Percentiles rank a stretch among this genome's conserved stretches.
Conservation (phyloP, 2,113 vertebrate genomes). For the Pogonocichla stellata region DNA sequence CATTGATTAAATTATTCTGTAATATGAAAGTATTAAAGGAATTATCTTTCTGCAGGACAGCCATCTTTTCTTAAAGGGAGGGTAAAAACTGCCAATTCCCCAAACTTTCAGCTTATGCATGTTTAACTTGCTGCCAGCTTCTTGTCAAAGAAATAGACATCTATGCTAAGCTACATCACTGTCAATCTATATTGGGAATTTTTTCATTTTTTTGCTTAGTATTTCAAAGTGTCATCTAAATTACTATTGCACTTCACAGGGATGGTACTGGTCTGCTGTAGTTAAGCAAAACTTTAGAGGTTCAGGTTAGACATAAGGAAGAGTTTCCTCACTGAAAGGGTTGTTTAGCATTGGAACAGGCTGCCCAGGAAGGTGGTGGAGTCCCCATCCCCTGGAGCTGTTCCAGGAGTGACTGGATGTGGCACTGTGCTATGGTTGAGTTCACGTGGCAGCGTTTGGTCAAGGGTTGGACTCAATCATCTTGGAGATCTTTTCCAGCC, state of each 20-base stretch:
- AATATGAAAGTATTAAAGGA: not conserved
- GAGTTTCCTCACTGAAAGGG: not conserved
- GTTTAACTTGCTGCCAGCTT: not conserved
- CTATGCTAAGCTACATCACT: not conserved
- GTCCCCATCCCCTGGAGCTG: not conserved
- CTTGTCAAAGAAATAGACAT: not conserved
- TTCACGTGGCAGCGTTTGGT: not conserved
- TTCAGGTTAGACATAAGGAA: not conserved
- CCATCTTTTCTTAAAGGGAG: not conserved
- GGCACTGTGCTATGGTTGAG: not conserved
- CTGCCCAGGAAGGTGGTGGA: not conserved
- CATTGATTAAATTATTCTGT: not conserved
- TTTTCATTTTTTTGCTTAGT: not conserved
- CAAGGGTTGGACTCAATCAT: not conserved
- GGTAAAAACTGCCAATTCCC: not conserved
- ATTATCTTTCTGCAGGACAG: not conserved
- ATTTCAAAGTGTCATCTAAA: not conserved
- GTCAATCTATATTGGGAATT: not conserved
- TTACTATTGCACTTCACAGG: not conserved
- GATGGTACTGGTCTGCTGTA: not conserved
- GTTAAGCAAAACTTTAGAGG: not conserved
- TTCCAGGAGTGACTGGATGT: not conserved
- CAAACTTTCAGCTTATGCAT: fast-evolving
- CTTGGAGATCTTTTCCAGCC: not conserved
- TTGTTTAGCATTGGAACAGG: not conserved